A percentile compares a stretch with the other conserved stretches of the same genome.
Conservation (phyloP, 2,113 vertebrate genomes). For the Leptosomus discolor region DNA sequence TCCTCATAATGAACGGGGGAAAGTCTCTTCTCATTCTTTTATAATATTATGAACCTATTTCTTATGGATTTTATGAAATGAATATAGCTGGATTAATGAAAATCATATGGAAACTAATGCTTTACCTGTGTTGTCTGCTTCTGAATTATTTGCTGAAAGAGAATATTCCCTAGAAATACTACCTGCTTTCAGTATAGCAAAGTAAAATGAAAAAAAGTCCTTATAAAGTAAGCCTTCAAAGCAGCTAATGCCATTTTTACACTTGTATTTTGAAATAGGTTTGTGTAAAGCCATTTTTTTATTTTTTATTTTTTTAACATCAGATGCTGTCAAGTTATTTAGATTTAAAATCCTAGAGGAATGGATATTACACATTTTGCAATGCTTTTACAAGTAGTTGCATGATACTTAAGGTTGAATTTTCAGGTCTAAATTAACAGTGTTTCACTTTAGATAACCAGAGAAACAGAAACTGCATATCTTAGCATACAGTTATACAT, state of each 20-base stretch:
- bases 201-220: not conserved
- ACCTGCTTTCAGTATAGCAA: not conserved
- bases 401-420: not conserved
- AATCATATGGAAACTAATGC: conserved; percentile 11
- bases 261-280: not conserved
- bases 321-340: not conserved
- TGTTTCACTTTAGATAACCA: not conserved
- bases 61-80: not conserved
- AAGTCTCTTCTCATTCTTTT: not conserved
- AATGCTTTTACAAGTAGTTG: not conserved
- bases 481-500: not conserved
- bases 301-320: not conserved
- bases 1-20: not conserved
- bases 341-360: not conserved
- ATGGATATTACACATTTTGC: not conserved
- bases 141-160: conserved; percentile 34
- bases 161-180: not conserved
- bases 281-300: not conserved
- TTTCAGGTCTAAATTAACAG: not conserved
- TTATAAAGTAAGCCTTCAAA: not conserved
- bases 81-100: conserved; percentile 16
- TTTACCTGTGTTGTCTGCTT: not conserved
- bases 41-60: not conserved
- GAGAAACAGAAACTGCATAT: not conserved
- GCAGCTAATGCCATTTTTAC: not conserved